Conservation (phyloP, 1,140 invertebrate genomes). For the Rhizoglyphus robini region DNA sequence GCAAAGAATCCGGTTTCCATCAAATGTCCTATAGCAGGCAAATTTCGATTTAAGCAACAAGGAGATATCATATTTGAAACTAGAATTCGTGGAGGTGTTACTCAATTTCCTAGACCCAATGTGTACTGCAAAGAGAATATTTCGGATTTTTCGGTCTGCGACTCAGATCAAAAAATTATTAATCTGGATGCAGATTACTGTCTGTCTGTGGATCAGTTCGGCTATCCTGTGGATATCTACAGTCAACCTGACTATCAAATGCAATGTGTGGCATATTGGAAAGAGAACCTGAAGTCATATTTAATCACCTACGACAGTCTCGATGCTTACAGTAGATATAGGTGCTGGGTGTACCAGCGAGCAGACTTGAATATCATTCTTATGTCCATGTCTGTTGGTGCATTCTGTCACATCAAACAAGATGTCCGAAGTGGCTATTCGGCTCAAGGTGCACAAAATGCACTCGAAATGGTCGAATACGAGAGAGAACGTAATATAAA, state of each 20-base stretch:
- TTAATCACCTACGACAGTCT: constrained; percentile 90
- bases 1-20: constrained; percentile 82
- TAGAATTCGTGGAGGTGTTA: constrained; percentile 82
- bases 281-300: constrained; percentile 93
- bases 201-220: constrained; percentile 83
- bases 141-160: constrained; percentile 85
- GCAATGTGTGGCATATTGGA: constrained; percentile 95
- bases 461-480: constrained; percentile 76
- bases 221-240: constrained; percentile 81
- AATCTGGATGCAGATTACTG: constrained; percentile 88
- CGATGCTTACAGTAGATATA: constrained; percentile 85
- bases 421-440: constrained; percentile 73
- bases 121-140: constrained; percentile 84
- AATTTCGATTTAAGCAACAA: constrained; percentile 79
- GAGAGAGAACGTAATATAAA: constrained; percentile 61
- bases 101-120: constrained; percentile 74
- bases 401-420: constrained; percentile 78
- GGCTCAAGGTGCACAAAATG: constrained; percentile 75
- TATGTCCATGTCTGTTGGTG: constrained; percentile 77
- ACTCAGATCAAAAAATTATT: constrained; percentile 81
- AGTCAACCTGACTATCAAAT: constrained; percentile 89
- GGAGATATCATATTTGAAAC: constrained; percentile 79
- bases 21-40: constrained; percentile 85
- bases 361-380: constrained; percentile 76
- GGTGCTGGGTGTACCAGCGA: constrained; percentile 93